A percentile compares a stretch with the other conserved stretches of the same genome.
These are phyloP conservation scores for Acrobasis consociella DNA, from an alignment of 2,888 invertebrate genomes.

Conservation along the genomic window DNA sequence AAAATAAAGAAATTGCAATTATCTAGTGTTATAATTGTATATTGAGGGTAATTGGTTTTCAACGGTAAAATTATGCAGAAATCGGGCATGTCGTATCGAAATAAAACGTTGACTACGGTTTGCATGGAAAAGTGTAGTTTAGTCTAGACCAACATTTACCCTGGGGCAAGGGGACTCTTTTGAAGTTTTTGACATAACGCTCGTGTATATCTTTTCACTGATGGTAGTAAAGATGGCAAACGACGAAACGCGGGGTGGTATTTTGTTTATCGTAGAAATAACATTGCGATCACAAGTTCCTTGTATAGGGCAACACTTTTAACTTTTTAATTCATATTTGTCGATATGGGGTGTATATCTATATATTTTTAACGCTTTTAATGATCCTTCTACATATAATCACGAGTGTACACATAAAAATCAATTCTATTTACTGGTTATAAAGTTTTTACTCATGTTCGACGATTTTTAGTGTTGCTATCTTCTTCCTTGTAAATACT, in stretches of 20 bases:
- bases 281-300: slow-evolving; percentile 21
- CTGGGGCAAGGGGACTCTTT: too few species aligned
- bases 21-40: too few species aligned
- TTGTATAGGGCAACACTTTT: slow-evolving; percentile 17
- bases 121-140: too few species aligned
- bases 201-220: slow-evolving; percentile 16
- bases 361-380: too few species aligned
- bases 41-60: too few species aligned
- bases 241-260: slow-evolving; percentile 27
- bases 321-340: slow-evolving; percentile 1
- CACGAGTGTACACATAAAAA: background rate
- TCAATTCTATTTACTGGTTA: background rate
- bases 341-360: background rate
- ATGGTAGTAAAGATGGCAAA: slow-evolving; percentile 13
- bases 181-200: slow-evolving; percentile 15
- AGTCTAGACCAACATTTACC: too few species aligned
- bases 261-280: slow-evolving; percentile 24
- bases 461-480: slow-evolving; percentile 5
- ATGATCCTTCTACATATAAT: background rate
- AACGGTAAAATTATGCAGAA: too few species aligned
- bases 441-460: slow-evolving; percentile 6
- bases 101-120: too few species aligned
- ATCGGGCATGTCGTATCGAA: too few species aligned
- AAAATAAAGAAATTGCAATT: too few species aligned
- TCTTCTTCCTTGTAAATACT: slow-evolving; percentile 25